These are phyloP conservation scores for Emmelina monodactyla DNA, from an alignment of 2,888 invertebrate genomes.

Conservation along the genomic window DNA sequence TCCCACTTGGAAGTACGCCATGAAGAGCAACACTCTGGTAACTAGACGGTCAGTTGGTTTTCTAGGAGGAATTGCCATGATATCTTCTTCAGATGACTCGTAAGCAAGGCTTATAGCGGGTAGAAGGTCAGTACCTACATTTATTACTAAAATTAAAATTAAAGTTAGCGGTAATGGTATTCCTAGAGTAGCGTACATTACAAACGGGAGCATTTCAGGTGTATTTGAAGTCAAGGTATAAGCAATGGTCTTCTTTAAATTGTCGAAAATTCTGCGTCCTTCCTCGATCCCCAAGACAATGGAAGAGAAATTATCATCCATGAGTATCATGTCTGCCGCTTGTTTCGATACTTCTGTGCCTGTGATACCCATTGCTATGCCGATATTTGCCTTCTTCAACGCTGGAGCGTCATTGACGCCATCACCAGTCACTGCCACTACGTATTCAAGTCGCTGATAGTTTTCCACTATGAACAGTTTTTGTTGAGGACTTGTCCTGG, in stretches of 20 bases:
- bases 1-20: slow-evolving; percentile 88
- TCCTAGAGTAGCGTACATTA: slow-evolving; percentile 74
- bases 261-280: slow-evolving; percentile 84
- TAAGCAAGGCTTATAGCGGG: slow-evolving; percentile 83
- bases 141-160: slow-evolving; percentile 72
- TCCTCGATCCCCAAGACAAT: slow-evolving; percentile 87
- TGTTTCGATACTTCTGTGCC: slow-evolving; percentile 85
- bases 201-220: slow-evolving; percentile 85
- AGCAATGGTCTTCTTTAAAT: slow-evolving; percentile 85
- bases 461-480: slow-evolving; percentile 77
- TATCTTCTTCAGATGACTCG: slow-evolving; percentile 77
- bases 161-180: slow-evolving; percentile 76
- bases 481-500: slow-evolving; percentile 74
- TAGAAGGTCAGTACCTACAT: slow-evolving; percentile 80
- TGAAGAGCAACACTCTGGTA: slow-evolving; percentile 70
- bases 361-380: slow-evolving; percentile 81
- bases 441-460: slow-evolving; percentile 78
- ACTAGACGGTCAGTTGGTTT: slow-evolving; percentile 63
- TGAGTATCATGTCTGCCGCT: slow-evolving; percentile 89
- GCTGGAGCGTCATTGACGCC: slow-evolving; percentile 91
- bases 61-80: slow-evolving; percentile 72
- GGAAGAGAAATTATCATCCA: slow-evolving; percentile 89
- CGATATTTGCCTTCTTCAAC: slow-evolving; percentile 84
- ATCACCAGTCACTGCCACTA: slow-evolving; percentile 89
- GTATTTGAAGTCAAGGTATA: slow-evolving; percentile 86